Evolutionary conservation across 1,140 invertebrate genomes (phyloP), one percentile per base, ranked within the genome.

Genomic region (Aphelenchoides avenae): DNA sequence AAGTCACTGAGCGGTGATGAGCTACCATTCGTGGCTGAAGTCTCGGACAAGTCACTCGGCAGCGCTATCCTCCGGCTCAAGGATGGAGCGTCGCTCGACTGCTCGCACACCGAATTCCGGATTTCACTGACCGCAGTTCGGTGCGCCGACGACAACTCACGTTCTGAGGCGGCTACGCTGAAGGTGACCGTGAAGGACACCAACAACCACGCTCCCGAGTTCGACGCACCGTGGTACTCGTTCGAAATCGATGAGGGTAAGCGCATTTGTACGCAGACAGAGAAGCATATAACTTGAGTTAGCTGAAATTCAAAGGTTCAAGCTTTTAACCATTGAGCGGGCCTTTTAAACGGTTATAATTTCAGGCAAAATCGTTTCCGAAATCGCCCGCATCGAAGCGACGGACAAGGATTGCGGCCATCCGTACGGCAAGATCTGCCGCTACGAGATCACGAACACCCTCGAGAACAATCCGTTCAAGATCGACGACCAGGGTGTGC

Each of bases 141-240:
- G 27, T 75, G 72, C 48, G 71, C 59, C 39, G 73, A 77, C 24
- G 72, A 75, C 5, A 37, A 29, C 13, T 41, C 58, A 13, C 52
- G 50, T 26, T 69, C 64, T 26, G 72, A 75, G 42, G 55, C 70
- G 65, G 75, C 64, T 9, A 44, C 61, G 26, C 52, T 75, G 39
- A 73, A 76, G 43, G 62, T 75, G 29, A 57, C 58, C n/a, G 67
- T 75, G 5, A 71, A 76, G 51, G 75, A 75, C 40, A 68, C 61
- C 13, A 75, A 75, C 57, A 76, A 77, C 39, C 73, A 75, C 42
- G 48, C 65, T 2, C 73, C 73, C 7, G 65, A 77, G 61, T 76
- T 77, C 41, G 75, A 77, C 15, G 50, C 73, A 6, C 75, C 73
- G 20, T 75, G 73, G 73, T 75, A 75, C 49, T 63, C 74, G 2